Evolutionary conservation across 2,888 invertebrate species (phyloP).

Genomic region (Drosophila hawaiiensis): DNA sequence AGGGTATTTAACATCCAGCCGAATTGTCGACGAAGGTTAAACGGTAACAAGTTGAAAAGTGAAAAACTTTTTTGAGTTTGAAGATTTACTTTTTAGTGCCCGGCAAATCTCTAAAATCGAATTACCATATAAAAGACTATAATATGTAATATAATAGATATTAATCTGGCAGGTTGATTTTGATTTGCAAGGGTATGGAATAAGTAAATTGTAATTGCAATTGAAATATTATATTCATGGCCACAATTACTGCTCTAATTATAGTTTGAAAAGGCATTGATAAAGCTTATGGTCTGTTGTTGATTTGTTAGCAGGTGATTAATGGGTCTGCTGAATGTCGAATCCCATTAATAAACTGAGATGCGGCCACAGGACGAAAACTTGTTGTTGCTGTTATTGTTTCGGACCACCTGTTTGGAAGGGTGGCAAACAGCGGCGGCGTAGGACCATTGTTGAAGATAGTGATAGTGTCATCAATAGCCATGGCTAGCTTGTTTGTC

Average conservation of each 20-base stretch:
- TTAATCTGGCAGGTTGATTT: background rate
- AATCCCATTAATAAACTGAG: constrained; percentile 59
- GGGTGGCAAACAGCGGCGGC: constrained; percentile 11
- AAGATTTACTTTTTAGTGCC: no score
- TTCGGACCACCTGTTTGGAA: constrained; percentile 16
- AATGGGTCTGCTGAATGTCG: constrained; percentile 38
- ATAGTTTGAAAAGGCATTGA: constrained; percentile 9
- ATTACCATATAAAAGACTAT: background rate
- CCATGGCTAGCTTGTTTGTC: constrained; percentile 17
- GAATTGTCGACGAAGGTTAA: background rate
- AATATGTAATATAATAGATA: background rate
- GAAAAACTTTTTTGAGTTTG: no score
- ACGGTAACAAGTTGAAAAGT: background rate
- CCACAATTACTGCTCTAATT: constrained; percentile 22
- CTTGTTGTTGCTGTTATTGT: constrained; percentile 17
- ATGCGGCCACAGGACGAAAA: constrained; percentile 19
- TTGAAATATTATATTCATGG: background rate
- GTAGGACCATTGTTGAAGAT: constrained; percentile 24
- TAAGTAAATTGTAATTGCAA: no score
- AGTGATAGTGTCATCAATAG: constrained; percentile 53
- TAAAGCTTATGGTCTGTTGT: constrained; percentile 23
- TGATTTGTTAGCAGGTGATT: constrained; percentile 57
- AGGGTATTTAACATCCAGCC: constrained; percentile 5
- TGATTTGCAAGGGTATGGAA: no score
- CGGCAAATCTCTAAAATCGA: background rate